phyloP scores from a whole-genome alignment of 1,140 invertebrate species.

The Myzus persicae region DNA sequence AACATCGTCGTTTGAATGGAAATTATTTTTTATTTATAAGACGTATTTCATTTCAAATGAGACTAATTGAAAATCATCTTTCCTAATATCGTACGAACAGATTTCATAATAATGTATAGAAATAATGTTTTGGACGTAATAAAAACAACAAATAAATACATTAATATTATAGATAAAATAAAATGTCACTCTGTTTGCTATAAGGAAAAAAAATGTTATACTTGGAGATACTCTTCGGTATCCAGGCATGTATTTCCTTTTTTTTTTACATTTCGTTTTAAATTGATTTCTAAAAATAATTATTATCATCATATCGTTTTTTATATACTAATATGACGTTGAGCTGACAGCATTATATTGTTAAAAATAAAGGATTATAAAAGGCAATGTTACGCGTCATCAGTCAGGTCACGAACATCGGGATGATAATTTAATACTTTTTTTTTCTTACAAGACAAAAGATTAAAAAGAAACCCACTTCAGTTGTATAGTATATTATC shows the following conservation, averaged over 20 bases:
- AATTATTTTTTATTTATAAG: no score
- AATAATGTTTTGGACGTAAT: no score
- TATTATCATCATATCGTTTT: not conserved
- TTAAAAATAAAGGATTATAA: not conserved
- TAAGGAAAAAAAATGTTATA: no score
- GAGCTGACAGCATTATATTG: not conserved
- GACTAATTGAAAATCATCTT: no score
- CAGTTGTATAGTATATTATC: not conserved
- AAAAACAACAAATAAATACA: not conserved
- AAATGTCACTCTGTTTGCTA: no score
- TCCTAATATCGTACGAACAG: no score
- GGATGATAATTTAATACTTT: not conserved
- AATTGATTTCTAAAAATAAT: constrained; percentile 10
- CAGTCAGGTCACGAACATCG: not conserved
- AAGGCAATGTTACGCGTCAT: not conserved
- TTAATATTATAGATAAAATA: no score
- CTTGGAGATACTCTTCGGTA: no score
- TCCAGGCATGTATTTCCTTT: not conserved
- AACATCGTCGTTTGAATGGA: no score
- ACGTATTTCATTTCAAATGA: no score
- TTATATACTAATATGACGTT: not conserved
- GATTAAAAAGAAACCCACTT: not conserved
- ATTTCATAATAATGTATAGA: no score
- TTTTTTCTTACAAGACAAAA: not conserved
- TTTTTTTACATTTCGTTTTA: not conserved